These are phyloP conservation scores for Psammodynastes pulverulentus DNA, from an alignment of 2,113 vertebrate genomes.

Conservation along the genomic window DNA sequence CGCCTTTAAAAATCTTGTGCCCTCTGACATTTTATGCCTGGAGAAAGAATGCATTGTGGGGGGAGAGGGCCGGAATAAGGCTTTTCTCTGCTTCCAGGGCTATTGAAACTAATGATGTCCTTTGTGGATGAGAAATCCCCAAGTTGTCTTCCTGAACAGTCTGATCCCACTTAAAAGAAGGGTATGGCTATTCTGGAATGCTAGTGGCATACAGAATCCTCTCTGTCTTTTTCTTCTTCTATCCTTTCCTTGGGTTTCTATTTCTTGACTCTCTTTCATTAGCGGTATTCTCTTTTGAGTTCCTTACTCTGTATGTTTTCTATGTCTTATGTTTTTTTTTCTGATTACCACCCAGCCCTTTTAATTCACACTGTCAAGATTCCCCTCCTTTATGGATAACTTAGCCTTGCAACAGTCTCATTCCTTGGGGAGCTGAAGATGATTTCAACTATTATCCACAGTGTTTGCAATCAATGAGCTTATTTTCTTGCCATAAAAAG, in stretches of 20 bases:
- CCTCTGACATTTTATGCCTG: constrained; percentile 38
- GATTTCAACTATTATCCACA: not conserved
- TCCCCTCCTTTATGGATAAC: not conserved
- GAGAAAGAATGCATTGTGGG: constrained; percentile 6
- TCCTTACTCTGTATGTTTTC: not conserved
- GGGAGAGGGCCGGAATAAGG: not conserved
- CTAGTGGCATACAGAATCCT: not conserved
- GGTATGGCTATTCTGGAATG: not conserved
- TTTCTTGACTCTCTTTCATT: not conserved
- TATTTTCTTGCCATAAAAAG: not conserved
- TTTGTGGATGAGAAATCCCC: not conserved
- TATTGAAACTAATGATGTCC: not conserved
- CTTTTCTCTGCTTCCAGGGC: not conserved
- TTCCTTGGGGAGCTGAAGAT: not conserved
- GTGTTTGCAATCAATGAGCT: not conserved
- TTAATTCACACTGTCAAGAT: not conserved
- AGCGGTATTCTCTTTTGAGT: no score
- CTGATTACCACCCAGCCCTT: not conserved
- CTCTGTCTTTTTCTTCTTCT: not conserved
- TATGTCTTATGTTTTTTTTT: not conserved
- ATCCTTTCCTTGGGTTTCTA: not conserved
- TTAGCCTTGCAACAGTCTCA: not conserved
- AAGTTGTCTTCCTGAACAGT: not conserved
- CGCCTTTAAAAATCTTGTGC: not conserved
- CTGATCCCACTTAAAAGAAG: not conserved